Percentiles rank a stretch among this genome's conserved stretches.
These are phyloP conservation scores for Zaprionus camerounensis DNA, from an alignment of 1,140 invertebrate species.

Conservation along the genomic window DNA sequence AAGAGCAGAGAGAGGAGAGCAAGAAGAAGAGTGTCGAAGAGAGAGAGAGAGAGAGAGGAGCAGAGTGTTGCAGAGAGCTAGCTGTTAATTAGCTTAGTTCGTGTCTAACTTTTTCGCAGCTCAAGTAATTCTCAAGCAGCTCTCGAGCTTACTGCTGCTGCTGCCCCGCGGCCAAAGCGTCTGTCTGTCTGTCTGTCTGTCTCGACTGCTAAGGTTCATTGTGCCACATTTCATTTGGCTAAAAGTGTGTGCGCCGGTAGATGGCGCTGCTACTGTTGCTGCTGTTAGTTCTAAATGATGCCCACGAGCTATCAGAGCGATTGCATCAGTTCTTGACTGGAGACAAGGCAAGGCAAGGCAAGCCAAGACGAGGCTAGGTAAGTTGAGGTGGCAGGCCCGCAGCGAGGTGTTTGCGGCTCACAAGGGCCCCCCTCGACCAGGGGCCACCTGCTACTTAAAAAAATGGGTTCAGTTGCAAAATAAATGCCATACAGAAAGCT, in stretches of 20 bases:
- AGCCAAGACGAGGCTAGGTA: not conserved
- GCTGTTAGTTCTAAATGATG: slow-evolving; percentile 51
- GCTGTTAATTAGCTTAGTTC: slow-evolving; percentile 41
- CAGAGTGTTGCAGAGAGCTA: not conserved
- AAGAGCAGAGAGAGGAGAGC: not conserved
- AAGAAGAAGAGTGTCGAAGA: not conserved
- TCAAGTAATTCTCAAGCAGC: not conserved
- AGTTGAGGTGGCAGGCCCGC: too few relatives aligned
- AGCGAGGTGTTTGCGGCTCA: too few relatives aligned
- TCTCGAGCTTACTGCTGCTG: not conserved
- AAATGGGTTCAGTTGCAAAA: too few relatives aligned
- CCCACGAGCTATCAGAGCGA: slow-evolving; percentile 63
- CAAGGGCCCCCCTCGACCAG: too few relatives aligned
- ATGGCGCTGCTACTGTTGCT: slow-evolving; percentile 32
- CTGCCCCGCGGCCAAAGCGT: slow-evolving; percentile 22
- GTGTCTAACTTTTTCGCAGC: slow-evolving; percentile 28
- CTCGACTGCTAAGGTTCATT: slow-evolving; percentile 53
- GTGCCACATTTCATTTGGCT: slow-evolving; percentile 79
- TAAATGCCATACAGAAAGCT: too few relatives aligned
- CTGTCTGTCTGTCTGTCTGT: not conserved
- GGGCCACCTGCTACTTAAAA: too few relatives aligned
- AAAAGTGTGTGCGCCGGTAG: slow-evolving; percentile 53
- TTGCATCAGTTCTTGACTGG: slow-evolving; percentile 56
- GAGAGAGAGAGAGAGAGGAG: not conserved
- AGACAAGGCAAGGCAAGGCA: not conserved